Evolutionary conservation across 2,797 vertebrate species (phyloP).

Genomic region (Ptychobarbus kaznakovi): DNA sequence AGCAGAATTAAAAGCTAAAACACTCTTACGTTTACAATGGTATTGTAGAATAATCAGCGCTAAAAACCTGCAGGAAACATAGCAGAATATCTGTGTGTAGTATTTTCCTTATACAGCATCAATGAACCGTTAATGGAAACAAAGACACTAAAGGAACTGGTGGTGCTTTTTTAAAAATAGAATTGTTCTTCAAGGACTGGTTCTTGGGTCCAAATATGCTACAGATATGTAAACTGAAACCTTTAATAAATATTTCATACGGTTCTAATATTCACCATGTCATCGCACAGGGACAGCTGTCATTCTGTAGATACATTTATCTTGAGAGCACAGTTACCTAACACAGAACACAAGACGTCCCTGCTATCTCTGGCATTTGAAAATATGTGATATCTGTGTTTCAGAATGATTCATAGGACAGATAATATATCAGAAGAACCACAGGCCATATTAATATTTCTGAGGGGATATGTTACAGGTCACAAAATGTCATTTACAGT

Average conservation of each 20-base stretch:
- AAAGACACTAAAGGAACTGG: not conserved
- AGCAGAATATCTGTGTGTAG: not conserved
- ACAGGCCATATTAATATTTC: slow-evolving; percentile 7
- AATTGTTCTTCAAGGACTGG: not conserved
- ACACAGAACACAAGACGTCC: slow-evolving; percentile 11
- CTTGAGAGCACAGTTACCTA: slow-evolving; percentile 17
- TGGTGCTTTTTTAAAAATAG: not conserved
- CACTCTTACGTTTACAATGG: not conserved
- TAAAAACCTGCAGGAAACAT: not conserved
- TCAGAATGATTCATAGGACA: slow-evolving; percentile 20
- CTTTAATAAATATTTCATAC: slow-evolving; percentile 8
- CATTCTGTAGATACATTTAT: slow-evolving; percentile 35
- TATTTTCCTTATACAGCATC: not conserved
- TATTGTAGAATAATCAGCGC: not conserved
- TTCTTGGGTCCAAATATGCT: not conserved
- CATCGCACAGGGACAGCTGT: slow-evolving; percentile 6
- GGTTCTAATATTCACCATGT: slow-evolving; percentile 19
- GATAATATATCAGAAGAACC: slow-evolving; percentile 29
- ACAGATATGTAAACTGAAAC: slow-evolving; percentile 23
- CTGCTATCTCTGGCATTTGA: slow-evolving; percentile 27
- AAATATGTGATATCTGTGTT: slow-evolving; percentile 5
- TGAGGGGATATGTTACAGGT: slow-evolving; percentile 15
- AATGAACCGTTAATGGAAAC: not conserved
- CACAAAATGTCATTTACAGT: slow-evolving; percentile 10
- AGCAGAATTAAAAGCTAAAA: not conserved